These are phyloP conservation scores for Halyomorpha halys DNA, from an alignment of 1,140 invertebrate genomes.

Conservation along the genomic window DNA sequence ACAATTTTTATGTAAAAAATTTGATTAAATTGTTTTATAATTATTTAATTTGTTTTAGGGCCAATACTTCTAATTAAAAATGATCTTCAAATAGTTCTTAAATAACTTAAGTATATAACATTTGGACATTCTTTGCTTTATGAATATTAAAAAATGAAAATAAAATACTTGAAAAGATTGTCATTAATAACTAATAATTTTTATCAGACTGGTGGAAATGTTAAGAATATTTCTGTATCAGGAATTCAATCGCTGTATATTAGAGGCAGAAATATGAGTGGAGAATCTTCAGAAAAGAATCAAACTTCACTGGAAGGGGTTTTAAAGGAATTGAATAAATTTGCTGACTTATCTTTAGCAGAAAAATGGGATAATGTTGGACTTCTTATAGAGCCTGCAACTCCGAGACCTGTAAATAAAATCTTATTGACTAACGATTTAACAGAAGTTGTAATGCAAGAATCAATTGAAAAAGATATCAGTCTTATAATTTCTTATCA, in stretches of 20 bases:
- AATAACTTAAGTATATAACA: too few species aligned
- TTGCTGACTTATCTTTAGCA: constrained; percentile 61
- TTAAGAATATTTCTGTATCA: constrained; percentile 6
- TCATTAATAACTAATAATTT: too few species aligned
- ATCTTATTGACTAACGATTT: constrained; percentile 92
- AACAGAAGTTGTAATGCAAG: constrained; percentile 75
- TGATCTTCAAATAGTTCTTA: too few species aligned
- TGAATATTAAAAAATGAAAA: too few species aligned
- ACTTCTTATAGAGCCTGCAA: constrained; percentile 49
- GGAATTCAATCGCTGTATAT: not conserved
- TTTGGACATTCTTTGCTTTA: too few species aligned
- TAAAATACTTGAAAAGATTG: too few species aligned
- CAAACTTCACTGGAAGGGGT: constrained; percentile 43
- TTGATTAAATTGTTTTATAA: too few species aligned
- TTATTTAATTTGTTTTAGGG: too few species aligned
- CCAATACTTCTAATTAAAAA: too few species aligned
- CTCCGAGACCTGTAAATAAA: constrained; percentile 42
- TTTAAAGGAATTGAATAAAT: constrained; percentile 50
- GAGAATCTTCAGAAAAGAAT: constrained; percentile 29
- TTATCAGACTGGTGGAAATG: too few species aligned
- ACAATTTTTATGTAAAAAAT: too few species aligned
- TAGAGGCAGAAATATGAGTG: not conserved
- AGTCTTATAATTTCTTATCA: constrained; percentile 90
- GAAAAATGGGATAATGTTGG: constrained; percentile 95
- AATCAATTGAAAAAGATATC: constrained; percentile 57